Percentiles rank a stretch among this genome's conserved stretches.
Evolutionary conservation across 1,140 invertebrate species (phyloP).

Genomic region (Paralvinella palmiformis): DNA sequence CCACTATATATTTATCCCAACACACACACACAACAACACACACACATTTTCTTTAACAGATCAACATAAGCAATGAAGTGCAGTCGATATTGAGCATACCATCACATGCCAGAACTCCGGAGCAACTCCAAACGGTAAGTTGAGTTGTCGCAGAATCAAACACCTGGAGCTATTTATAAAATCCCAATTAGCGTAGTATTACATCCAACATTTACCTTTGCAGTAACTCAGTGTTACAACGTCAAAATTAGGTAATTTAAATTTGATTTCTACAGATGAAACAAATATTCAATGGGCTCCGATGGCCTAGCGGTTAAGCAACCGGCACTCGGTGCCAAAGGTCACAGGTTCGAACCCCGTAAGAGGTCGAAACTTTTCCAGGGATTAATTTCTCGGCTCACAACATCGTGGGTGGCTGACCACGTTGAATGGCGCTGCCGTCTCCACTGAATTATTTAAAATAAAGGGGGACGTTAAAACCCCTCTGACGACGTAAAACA

Average conservation of each 20-base stretch:
- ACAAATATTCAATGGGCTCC: too few relatives aligned
- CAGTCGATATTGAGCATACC: constrained; percentile 36
- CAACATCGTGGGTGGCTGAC: too few relatives aligned
- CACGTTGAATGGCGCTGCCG: too few relatives aligned
- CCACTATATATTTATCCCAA: neutral
- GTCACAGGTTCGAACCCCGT: too few relatives aligned
- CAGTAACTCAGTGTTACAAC: neutral
- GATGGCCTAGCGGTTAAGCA: too few relatives aligned
- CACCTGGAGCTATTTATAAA: neutral
- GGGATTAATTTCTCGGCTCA: too few relatives aligned
- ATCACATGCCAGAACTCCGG: constrained; percentile 32
- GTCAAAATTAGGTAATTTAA: neutral
- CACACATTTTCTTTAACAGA: constrained; percentile 31
- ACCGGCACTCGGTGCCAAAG: too few relatives aligned
- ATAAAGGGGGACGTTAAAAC: too few relatives aligned
- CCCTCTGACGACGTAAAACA: too few relatives aligned
- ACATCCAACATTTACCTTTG: neutral
- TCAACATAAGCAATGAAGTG: constrained; percentile 41
- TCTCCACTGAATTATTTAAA: too few relatives aligned
- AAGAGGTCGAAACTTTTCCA: too few relatives aligned
- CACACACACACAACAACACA: neutral
- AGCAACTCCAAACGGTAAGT: constrained; percentile 44
- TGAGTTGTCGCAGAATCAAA: neutral
- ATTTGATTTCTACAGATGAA: too few relatives aligned
- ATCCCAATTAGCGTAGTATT: neutral